Evolutionary conservation across 2,113 vertebrate genomes (phyloP).

Genomic region (Lonchura striata): DNA sequence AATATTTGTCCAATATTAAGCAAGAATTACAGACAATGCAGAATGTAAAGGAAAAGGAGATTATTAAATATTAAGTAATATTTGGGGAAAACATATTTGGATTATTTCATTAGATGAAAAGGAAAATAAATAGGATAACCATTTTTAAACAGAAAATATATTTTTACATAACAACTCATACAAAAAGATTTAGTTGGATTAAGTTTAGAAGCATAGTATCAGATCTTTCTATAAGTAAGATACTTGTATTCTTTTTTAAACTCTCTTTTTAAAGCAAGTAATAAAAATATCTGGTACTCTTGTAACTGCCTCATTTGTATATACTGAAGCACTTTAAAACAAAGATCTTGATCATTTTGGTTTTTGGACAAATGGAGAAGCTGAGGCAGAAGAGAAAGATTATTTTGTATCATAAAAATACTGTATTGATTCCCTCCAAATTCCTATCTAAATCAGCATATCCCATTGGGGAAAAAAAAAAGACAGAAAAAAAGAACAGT

Average conservation of each 20-base stretch:
- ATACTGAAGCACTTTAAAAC: not conserved
- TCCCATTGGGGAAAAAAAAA: accelerated
- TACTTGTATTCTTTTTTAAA: not conserved
- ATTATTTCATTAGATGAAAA: not conserved
- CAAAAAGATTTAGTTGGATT: not conserved
- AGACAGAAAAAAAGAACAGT: not conserved
- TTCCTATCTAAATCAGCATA: not conserved
- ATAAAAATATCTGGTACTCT: not conserved
- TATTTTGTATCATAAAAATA: not conserved
- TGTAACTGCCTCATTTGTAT: not conserved
- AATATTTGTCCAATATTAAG: not conserved
- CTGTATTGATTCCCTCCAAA: not conserved
- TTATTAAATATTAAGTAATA: not conserved
- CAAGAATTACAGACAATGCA: not conserved
- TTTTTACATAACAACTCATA: not conserved
- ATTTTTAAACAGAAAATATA: not conserved
- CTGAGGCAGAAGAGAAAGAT: not conserved
- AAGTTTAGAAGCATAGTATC: not conserved
- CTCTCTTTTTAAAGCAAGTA: not conserved
- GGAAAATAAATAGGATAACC: not conserved
- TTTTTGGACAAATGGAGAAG: not conserved
- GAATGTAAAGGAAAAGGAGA: not conserved
- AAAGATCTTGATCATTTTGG: not conserved
- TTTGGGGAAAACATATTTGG: not conserved
- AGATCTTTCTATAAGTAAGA: not conserved